Base-by-base conservation (phyloP, 2,888 invertebrate species). In the Cephalotes varians region DNA sequence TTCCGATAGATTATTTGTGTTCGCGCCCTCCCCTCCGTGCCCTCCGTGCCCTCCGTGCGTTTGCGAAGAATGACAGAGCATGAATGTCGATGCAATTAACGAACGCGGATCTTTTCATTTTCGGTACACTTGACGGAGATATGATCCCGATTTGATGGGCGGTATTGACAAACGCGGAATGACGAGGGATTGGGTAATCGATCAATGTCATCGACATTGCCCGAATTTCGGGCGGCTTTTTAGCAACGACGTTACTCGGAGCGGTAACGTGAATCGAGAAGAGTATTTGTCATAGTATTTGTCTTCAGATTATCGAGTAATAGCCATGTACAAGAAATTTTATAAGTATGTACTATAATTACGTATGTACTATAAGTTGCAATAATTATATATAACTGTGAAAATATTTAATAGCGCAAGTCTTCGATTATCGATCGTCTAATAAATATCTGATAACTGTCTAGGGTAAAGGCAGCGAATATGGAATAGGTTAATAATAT, bases 31-130 rank as follows among this genome's bases (percentile, higher is more conserved):
- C n/a, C n/a, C 54, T 28, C 54, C 54, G 10, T 54, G 56, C 15
- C 58, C 21, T 21, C 37, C 40, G 21, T 10, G 12, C 28, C 12
- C 28, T 12, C 15, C 21, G 21, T 51, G 7, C 31, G 31, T 1
- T 15, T 34, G 60, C 47, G 34, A 74, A 34, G 49, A 60, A 74
- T 62, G 74, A 62, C 74, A 49, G 2, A 12, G 74, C 65, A 18
- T 54, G 34, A 65, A 65, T 65, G 64, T 67, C 54, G 65, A 18
- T 31, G 82, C 81, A 89, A 89, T 91, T 90, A 90, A 90, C 87
- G 90, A 40, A 69, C 73, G 76, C 67, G 76, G 62, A 87, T 85
- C 87, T 90, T 91, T 91, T 89, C 86, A 90, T 88, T 89, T 82
- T 49, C 82, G 58, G 65, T 65, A 49, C 87, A 25, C 40, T 69